Evolutionary conservation across 2,888 invertebrate species (phyloP), one percentile per base, ranked within the genome.

Genomic region (Allygus modestus): DNA sequence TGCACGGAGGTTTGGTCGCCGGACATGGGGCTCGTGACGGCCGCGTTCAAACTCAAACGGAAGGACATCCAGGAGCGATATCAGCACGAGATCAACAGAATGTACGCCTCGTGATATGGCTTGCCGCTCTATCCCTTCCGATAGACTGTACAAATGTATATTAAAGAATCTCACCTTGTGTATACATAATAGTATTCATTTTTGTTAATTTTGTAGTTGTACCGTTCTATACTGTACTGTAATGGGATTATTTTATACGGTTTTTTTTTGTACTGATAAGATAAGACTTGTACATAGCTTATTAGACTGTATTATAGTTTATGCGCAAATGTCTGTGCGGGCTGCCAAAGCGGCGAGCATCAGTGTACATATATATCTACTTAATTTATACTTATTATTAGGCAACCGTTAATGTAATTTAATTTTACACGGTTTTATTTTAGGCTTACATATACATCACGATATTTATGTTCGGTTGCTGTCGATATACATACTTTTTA

Each of bases 1-100:
- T 96, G 97, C 90, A 93, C 95, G 81, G 99, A 99, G 89, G 95
- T 96, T 85, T 99, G 99, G 99, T 97, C 98, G 0, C 99, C 99
- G 0, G 99, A 99, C 90, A 97, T 96, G 94, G 99, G 98, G 84
- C 94, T 99, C 75, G 98, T 99, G 12, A 99, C 99, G 43, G 99
- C 99, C 87, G 99, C 99, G 83, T 97, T 99, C 92, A 99, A 99
- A 92, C 93, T 99, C 90, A 99, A 98, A 91, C 93, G 99, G 89
- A 98, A 97, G 93, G 97, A 97, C 91, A 98, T 99, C 88, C 97
- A 98, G 91, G 96, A 97, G 87, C 94, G 95, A 88, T 99, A 98
- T 93, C 95, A 97, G 91, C 94, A 95, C 88, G 97, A 97, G 91
- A 97, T 99, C 89, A 96, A 96, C 90, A 93, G 96, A 88, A 97